These are phyloP conservation scores for Drosophila novamexicana DNA, from an alignment of 1,140 invertebrate genomes.

Conservation along the genomic window DNA sequence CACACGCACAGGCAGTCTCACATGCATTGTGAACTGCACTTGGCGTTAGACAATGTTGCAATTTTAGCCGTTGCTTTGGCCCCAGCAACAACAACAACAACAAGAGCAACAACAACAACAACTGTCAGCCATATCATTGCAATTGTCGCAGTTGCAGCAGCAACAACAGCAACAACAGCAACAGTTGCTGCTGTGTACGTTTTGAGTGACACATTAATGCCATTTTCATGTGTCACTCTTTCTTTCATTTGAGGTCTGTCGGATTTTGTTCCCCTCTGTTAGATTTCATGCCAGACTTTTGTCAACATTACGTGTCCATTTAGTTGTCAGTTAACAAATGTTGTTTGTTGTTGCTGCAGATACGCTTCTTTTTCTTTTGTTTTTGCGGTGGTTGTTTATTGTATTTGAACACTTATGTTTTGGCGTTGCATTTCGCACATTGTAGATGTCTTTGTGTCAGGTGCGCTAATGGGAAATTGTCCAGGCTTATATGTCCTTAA, in stretches of 20 bases:
- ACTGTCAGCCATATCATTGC: conserved; percentile 80
- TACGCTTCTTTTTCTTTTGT: conserved; percentile 41
- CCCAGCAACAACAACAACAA: conserved; percentile 41
- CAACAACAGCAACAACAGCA: conserved; percentile 22
- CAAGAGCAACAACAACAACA: conserved; percentile 48
- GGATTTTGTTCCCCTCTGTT: conserved; percentile 36
- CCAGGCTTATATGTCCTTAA: not conserved
- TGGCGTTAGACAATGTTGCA: conserved; percentile 78
- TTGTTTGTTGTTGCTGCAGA: conserved; percentile 50
- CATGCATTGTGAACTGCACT: conserved; percentile 58
- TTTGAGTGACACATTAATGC: conserved; percentile 83
- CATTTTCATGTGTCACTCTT: conserved; percentile 83
- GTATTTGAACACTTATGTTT: conserved; percentile 44
- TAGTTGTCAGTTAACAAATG: conserved; percentile 77
- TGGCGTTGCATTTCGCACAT: conserved; percentile 55
- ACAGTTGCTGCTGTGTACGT: conserved; percentile 48
- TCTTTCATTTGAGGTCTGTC: conserved; percentile 68
- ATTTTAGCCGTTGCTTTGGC: conserved; percentile 67
- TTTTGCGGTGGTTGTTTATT: conserved; percentile 40
- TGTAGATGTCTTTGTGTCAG: conserved; percentile 5
- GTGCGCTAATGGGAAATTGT: conserved; percentile 2
- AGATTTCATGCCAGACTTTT: conserved; percentile 81
- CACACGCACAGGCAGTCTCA: conserved; percentile 14
- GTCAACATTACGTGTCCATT: conserved; percentile 82
- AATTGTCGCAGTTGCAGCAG: conserved; percentile 71